Conservation (phyloP, 2,797 vertebrate genomes). For the Pangasius mekongensis region DNA sequence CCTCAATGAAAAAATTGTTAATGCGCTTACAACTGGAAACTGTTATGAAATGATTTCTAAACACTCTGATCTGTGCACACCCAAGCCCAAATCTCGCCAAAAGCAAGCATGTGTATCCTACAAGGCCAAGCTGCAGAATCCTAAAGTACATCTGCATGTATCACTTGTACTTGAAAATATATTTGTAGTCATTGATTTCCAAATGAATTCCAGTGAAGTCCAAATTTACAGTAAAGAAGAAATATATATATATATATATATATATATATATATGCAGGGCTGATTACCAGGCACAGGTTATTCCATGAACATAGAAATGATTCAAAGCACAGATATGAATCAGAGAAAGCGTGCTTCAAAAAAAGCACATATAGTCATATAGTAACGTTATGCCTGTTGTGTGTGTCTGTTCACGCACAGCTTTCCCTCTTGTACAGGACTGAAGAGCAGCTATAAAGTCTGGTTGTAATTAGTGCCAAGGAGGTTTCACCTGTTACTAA, state of each 20-base stretch:
- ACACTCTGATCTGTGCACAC: background rate
- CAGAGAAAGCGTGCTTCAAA: too few species aligned
- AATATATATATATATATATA: too few species aligned
- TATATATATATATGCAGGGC: too few species aligned
- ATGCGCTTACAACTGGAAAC: background rate
- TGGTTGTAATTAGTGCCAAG: conserved; percentile 3
- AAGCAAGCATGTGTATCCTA: background rate
- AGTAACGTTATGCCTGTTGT: background rate
- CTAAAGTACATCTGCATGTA: background rate
- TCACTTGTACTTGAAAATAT: background rate
- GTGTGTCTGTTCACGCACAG: background rate
- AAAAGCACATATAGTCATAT: background rate
- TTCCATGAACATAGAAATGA: too few species aligned
- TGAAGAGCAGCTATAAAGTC: background rate
- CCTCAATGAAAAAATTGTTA: background rate
- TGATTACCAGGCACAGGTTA: too few species aligned
- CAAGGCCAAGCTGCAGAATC: background rate
- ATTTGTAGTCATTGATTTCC: background rate
- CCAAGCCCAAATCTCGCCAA: background rate
- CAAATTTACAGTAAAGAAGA: too few species aligned
- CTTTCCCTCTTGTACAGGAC: background rate
- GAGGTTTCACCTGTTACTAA: background rate
- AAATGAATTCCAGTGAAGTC: background rate
- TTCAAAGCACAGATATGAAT: too few species aligned
- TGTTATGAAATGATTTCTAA: background rate